Evolutionary conservation across 2,113 vertebrate species (phyloP), one percentile per base, ranked within the genome.

Genomic region (Nycticorax nycticorax): DNA sequence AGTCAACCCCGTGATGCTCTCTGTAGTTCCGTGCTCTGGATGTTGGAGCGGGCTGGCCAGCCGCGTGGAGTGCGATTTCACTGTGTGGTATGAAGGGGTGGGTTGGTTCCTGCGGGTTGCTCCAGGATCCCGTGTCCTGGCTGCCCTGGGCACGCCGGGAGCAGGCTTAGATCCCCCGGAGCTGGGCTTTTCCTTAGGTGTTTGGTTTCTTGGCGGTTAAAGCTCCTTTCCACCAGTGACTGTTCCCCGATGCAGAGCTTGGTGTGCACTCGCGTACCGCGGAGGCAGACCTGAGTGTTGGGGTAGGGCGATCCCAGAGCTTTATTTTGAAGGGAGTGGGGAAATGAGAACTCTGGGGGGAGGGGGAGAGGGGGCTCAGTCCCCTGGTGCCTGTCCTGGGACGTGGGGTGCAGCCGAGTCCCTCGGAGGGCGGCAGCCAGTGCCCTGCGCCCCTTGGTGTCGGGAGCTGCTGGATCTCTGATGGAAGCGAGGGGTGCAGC

Each of bases 261-360:
- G 3, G 55, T 13, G 12, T 1, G 7, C 1, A 1, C 14, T 35
- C 2, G 2, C 52, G 1, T 30, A 17, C 33, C 12, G 3, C 1
- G 5, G 50, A 32, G 71, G 39, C 24, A 28, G 47, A 41, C 28
- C 27, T 6, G 39, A 17, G 35, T 17, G 23, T 28, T 21, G 0
- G 7, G 37, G 20, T 43, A 5, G 9, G 41, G 16, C 15, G 3
- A 17, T 37, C 43, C 41, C 26, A 2, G 14, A 32, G n/a, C 27
- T 64, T 20, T 12, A 6, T 5, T 20, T 47, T 9, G 17, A 7
- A 14, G 10, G 53, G 63, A n/a, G 5, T 20, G 26, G 77, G 39
- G 20, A 3, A 33, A 14, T 7, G 37, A 30, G 41, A 9, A 3
- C 30, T 57, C 35, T 6, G 6, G 3, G 47, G 37, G 14, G 23